Evolutionary conservation across 2,888 invertebrate species (phyloP).

Genomic region (Mimas tiliae): DNA sequence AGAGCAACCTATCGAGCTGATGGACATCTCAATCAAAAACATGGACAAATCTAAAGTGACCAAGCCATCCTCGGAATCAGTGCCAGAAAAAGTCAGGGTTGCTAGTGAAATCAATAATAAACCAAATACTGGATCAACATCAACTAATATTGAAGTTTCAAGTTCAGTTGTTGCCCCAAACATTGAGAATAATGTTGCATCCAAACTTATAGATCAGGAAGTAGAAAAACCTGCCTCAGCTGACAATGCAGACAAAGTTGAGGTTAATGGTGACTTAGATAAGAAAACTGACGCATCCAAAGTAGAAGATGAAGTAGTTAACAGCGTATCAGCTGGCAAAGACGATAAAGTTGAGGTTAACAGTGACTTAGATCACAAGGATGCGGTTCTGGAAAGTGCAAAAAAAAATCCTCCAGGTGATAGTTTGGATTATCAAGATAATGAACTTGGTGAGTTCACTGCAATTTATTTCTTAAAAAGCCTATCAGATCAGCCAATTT

Average conservation of each 20-base stretch:
- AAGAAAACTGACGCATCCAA: constrained; percentile 23
- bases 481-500: no score
- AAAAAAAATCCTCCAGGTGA: constrained; percentile 37
- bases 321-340: background rate
- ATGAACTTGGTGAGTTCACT: constrained; percentile 32
- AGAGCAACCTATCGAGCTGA: constrained; percentile 22
- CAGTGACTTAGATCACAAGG: constrained; percentile 39
- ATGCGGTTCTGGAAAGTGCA: constrained; percentile 42
- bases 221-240: constrained; percentile 9
- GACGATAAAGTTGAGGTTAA: constrained; percentile 1
- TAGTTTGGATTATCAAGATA: constrained; percentile 46
- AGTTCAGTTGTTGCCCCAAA: constrained; percentile 1
- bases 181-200: constrained; percentile 4
- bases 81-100: constrained; percentile 24
- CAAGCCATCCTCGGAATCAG: constrained; percentile 23
- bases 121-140: constrained; percentile 25
- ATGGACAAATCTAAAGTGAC: constrained; percentile 19
- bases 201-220: constrained; percentile 30
- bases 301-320: constrained; percentile 32
- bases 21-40: constrained; percentile 27
- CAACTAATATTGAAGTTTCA: constrained; percentile 31
- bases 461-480: no score
- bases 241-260: constrained; percentile 9
- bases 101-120: constrained; percentile 1
- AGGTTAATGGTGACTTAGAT: constrained; percentile 25